Percentiles rank a stretch among this genome's conserved stretches.
Conservation (phyloP, 2,797 vertebrate genomes). For the Syndactyla subalaris region DNA sequence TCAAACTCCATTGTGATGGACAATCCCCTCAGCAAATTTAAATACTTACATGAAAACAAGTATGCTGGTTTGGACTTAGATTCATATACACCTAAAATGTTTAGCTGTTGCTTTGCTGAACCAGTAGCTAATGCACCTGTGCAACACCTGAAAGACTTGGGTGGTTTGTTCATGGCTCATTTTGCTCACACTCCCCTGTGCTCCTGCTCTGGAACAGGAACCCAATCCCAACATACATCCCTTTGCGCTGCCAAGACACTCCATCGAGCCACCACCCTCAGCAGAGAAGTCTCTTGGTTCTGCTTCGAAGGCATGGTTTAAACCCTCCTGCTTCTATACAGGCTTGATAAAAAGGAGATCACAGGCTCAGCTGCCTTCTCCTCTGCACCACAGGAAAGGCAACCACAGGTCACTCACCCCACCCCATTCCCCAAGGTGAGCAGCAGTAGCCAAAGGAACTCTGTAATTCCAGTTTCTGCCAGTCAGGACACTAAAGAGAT, state of each 20-base stretch:
- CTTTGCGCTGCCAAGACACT: slow-evolving; percentile 23
- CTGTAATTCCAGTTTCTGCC: slow-evolving; percentile 20
- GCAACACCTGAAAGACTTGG: not conserved
- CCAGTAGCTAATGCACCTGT: not conserved
- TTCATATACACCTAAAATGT: not conserved
- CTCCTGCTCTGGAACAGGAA: slow-evolving; percentile 49
- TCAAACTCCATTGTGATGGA: not conserved
- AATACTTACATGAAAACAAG: not conserved
- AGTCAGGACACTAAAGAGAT: not conserved
- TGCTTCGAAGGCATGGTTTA: not conserved
- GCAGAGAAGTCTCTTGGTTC: not conserved
- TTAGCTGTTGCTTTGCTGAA: slow-evolving; percentile 50
- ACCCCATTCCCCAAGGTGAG: not conserved
- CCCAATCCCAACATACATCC: not conserved
- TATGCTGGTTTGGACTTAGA: not conserved
- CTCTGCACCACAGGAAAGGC: not conserved
- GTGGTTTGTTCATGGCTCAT: not conserved
- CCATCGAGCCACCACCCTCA: slow-evolving; percentile 33
- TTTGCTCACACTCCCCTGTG: slow-evolving; percentile 41
- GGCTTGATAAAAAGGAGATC: not conserved
- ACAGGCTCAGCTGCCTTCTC: not conserved
- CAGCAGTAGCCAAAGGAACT: slow-evolving; percentile 36
- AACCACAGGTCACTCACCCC: not conserved
- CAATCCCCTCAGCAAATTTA: not conserved
- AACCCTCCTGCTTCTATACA: not conserved